Evolutionary conservation across 2,888 invertebrate species (phyloP).

Genomic region (Drosophila falleni): DNA sequence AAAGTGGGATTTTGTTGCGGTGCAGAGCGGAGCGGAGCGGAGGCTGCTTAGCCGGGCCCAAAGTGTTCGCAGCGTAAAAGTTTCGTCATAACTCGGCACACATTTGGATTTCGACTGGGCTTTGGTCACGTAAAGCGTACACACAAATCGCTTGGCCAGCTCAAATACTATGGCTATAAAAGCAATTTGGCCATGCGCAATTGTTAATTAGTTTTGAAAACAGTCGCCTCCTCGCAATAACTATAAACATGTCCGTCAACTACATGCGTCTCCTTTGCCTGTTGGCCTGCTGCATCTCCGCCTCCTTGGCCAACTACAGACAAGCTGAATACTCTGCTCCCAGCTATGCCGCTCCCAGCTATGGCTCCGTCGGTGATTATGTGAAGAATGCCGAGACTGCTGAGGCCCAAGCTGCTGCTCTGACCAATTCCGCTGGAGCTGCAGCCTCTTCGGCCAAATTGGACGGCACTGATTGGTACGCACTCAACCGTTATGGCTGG

Average conservation of each 20-base stretch:
- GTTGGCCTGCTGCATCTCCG: conserved; percentile 63
- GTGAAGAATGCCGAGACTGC: conserved; percentile 57
- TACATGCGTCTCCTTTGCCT: conserved; percentile 59
- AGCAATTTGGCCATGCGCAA: conserved; percentile 76
- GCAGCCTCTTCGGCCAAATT: conserved; percentile 79
- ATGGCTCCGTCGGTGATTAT: conserved; percentile 30
- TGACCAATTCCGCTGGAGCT: conserved; percentile 76
- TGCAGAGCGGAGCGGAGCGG: conserved; percentile 21
- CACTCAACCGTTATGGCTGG: conserved; percentile 74
- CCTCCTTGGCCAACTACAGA: conserved; percentile 45
- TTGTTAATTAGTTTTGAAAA: conserved; percentile 77
- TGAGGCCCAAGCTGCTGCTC: conserved; percentile 73
- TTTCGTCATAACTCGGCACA: conserved; percentile 56
- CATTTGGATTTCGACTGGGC: conserved; percentile 45
- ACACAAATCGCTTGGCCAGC: conserved; percentile 67
- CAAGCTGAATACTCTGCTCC: conserved; percentile 11
- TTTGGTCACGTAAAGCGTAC: conserved; percentile 81
- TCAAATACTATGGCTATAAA: conserved; percentile 78
- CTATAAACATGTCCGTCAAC: conserved; percentile 59
- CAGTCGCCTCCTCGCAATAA: conserved; percentile 64
- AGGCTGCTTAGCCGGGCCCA: conserved; percentile 38
- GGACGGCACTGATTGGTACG: conserved; percentile 62
- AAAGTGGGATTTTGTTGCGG: conserved; percentile 11
- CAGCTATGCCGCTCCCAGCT: conserved; percentile 28
- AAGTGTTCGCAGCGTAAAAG: conserved; percentile 31